Evolutionary conservation across 1,140 invertebrate genomes (phyloP).

Genomic region (Periplaneta americana): DNA sequence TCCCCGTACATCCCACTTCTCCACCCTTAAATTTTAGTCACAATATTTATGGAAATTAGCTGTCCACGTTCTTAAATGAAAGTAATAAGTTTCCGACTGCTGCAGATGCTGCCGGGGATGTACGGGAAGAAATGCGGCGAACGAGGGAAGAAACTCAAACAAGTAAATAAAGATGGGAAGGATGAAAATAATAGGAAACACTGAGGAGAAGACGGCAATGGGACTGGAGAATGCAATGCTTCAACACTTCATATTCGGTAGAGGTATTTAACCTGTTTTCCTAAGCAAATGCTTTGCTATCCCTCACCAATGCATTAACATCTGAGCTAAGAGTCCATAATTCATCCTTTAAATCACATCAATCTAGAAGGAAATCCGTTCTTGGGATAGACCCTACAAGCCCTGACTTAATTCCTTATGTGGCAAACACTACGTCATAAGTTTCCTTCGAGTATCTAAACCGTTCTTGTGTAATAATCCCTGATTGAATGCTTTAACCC

Average conservation of each 20-base stretch:
- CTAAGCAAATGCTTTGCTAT: too few relatives aligned
- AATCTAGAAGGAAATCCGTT: too few relatives aligned
- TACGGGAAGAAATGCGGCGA: background rate
- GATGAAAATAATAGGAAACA: slow-evolving; percentile 4
- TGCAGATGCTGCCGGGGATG: background rate
- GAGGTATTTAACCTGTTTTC: background rate
- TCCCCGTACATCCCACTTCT: background rate
- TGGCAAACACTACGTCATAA: too few relatives aligned
- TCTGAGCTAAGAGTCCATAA: too few relatives aligned
- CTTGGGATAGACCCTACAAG: too few relatives aligned
- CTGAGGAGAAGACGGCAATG: background rate
- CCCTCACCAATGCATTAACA: too few relatives aligned
- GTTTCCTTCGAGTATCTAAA: too few relatives aligned
- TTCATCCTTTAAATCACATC: too few relatives aligned
- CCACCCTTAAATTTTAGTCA: slow-evolving; percentile 6
- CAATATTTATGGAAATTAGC: slow-evolving; percentile 15
- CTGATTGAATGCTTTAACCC: too few relatives aligned
- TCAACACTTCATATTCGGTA: background rate
- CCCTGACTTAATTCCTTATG: too few relatives aligned
- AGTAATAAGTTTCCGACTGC: slow-evolving; percentile 10
- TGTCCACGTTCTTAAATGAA: slow-evolving; percentile 12
- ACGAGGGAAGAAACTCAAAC: background rate
- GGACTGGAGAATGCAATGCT: background rate
- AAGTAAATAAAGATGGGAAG: slow-evolving; percentile 12
- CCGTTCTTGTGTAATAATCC: too few relatives aligned